Evolutionary conservation across 2,113 vertebrate species (phyloP), one percentile per base, ranked within the genome.

Genomic region (Hystrix cristata): DNA sequence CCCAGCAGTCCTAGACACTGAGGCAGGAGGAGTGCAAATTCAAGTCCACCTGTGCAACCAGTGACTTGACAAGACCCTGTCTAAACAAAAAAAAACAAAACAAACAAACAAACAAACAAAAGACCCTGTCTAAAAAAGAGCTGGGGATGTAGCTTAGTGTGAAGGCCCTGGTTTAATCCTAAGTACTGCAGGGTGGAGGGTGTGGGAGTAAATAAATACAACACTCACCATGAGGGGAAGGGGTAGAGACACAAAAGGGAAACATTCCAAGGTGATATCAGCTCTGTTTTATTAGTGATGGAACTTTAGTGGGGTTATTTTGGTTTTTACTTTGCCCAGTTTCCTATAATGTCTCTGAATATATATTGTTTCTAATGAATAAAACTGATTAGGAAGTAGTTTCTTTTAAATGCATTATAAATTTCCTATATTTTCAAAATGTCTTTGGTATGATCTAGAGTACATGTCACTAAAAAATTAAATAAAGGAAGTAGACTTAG

Each of bases 401-500:
- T 93, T 60, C 38, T 27, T 96, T 83, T 93, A 83, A 96, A 93
- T 46, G 48, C 34, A 88, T 92, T 94, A 94, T 95, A 69, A 94
- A 93, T 82, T 95, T 95, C 60, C 72, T 87, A 7, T 82, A 89
- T 86, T 93, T 96, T 91, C 11, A 86, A 95, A 92, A 90, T 14
- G 59, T 74, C 46, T 89, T 92, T 92, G 51, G 46, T 64, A 91
- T 78, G 29, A 53, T 59, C 38, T 55, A 93, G 31, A 88, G 82
- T 57, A 92, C 19, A 85, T 29, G 71, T 81, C 92, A 85, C 53
- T 76, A 71, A 92, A 95, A 95, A 83, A 80, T 93, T 92, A 96
- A 96, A 90, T 90, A 96, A 92, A 97, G 80, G 71, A 94, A 96
- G 81, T 55, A 90, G 18, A 81, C 79, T 89, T 93, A 92, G 71